phyloP scores from a whole-genome alignment of 2,113 vertebrate genomes.

The Antechinus stuartii region DNA sequence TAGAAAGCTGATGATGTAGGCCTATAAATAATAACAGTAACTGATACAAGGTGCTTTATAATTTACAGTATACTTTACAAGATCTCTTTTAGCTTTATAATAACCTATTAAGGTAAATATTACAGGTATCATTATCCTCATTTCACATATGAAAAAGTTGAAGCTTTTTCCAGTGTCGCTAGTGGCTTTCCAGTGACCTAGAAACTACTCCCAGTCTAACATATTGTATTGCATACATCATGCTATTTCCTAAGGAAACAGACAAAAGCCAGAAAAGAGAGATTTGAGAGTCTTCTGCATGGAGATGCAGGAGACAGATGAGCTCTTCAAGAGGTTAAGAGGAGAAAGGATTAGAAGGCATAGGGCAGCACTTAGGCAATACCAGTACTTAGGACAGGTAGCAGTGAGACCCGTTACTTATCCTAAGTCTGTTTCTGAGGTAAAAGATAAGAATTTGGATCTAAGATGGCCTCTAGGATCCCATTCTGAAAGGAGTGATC shows the following conservation, averaged over 20 bases:
- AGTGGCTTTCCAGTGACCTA: neutral
- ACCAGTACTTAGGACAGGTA: neutral
- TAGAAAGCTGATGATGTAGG: neutral
- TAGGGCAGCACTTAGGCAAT: neutral
- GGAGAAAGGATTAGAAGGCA: neutral
- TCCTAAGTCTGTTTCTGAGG: neutral
- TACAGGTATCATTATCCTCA: too few relatives aligned
- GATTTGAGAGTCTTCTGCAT: too few relatives aligned
- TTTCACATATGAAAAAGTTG: neutral
- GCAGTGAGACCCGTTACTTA: neutral
- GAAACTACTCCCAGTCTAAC: neutral
- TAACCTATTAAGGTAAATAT: neutral
- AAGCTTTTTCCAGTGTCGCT: neutral
- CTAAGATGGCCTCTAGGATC: neutral
- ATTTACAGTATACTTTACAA: neutral
- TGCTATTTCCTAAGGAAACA: neutral
- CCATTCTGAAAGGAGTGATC: neutral
- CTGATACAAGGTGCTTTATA: neutral
- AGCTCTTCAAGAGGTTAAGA: neutral
- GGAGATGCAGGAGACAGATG: neutral
- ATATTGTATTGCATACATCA: neutral
- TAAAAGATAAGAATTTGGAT: neutral
- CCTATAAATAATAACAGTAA: neutral
- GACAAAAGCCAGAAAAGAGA: neutral
- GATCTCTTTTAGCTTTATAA: neutral